phyloP scores from a whole-genome alignment of 2,888 invertebrate species.

The Acrocyrtus sp. region DNA sequence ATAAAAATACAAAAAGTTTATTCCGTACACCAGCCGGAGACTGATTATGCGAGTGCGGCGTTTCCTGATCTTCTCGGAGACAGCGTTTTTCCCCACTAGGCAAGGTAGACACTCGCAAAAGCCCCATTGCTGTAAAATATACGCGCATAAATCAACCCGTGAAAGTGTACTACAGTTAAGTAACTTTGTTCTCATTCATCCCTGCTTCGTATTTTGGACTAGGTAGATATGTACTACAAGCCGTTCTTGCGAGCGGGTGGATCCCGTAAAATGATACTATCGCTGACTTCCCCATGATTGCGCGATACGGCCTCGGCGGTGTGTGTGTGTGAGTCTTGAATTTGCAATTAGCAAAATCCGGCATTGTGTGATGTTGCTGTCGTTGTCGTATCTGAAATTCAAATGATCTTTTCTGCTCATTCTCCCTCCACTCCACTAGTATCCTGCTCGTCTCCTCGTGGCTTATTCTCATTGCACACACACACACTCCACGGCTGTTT shows the following conservation, averaged over 20 bases:
- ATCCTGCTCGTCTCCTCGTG: not conserved
- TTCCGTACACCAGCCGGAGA: no score
- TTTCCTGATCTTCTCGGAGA: no score
- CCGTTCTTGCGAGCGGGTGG: not conserved
- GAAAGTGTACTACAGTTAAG: not conserved
- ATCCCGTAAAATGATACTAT: conserved; percentile 26
- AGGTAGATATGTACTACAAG: not conserved
- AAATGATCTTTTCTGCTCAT: no score
- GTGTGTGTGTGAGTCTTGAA: conserved; percentile 28
- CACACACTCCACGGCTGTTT: not conserved
- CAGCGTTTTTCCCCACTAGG: no score
- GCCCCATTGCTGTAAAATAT: no score
- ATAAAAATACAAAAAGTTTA: no score
- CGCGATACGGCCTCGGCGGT: no score
- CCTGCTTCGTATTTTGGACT: not conserved
- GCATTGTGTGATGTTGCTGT: not conserved
- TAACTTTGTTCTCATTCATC: not conserved
- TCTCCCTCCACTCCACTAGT: not conserved
- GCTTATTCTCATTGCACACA: not conserved
- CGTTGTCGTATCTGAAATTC: not conserved
- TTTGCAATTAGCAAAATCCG: conserved; percentile 36
- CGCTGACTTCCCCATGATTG: no score
- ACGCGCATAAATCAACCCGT: not conserved
- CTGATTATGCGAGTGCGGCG: no score
- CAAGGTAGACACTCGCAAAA: no score